Base-by-base conservation (phyloP, 1,140 invertebrate species). In the Penaeus indicus region DNA sequence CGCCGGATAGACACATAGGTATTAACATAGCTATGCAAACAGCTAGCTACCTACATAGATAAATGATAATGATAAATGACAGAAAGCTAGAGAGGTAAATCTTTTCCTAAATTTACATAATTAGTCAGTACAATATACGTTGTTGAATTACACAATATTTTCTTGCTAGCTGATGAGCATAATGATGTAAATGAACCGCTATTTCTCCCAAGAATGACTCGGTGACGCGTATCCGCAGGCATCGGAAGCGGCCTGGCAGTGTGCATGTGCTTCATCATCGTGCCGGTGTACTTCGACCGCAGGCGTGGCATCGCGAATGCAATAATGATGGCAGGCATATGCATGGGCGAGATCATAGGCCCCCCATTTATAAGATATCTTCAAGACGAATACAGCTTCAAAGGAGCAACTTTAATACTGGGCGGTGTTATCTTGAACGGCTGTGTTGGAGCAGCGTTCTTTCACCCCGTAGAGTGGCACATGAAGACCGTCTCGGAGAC, bases 381-480 rank as follows among this genome's bases (percentile, higher is more conserved):
- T 42, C 83, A 84, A 63, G 32, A 27, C 13, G 22, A 75, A 54
- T 47, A 72, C 83, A 64, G 67, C 42, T 60, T 27, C n/a, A 72
- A 54, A n/a, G 67, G 67, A 3, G 64, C 83, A 38, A 42, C n/a
- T 19, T 47, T 75, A 10, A 72, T 84, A 10, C 7, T 75, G 19
- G 83, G 38, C 3, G 83, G 64, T n/a, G 10, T 63, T n/a, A 21
- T 60, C 18, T 27, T 75, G 19, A 84, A 84, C 64, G 60, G 64
- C 21, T 47, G 32, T n/a, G 83, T 54, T 11, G 83, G 64, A 3
- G 42, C 83, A 13, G 69, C 69, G 62, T 42, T 84, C 42, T 72
- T 84, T 1, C 83, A 84, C 27, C 83, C 83, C 3, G 83, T 84
- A 4, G 83, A 84, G 54, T 84, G 83, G 83, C 83, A 84, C 42